Percentiles rank a stretch among this genome's conserved stretches.
Conservation (phyloP, 2,888 invertebrate genomes). For the Dyspetes luteomarginatus region DNA sequence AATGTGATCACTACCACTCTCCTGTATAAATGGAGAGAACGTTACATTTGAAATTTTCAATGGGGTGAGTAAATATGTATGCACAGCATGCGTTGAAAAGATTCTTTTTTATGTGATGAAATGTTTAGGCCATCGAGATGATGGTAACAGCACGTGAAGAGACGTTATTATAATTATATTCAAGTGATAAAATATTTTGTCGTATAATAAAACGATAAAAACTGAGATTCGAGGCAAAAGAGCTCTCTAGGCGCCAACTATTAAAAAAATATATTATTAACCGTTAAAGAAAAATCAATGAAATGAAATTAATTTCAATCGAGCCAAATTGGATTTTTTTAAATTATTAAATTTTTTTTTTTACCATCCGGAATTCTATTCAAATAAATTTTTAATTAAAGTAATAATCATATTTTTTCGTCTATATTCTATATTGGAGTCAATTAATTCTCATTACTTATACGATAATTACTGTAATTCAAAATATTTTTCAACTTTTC, state of each 20-base stretch:
- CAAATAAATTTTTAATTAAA: too few species aligned
- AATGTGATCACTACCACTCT: slow-evolving; percentile 13
- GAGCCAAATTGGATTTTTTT: too few species aligned
- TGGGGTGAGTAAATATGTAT: not conserved
- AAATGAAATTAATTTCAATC: not conserved
- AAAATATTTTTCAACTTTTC: too few species aligned
- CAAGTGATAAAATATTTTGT: not conserved
- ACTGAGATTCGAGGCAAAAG: not conserved
- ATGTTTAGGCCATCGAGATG: not conserved
- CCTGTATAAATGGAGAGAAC: not conserved
- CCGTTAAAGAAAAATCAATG: not conserved
- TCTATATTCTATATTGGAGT: too few species aligned
- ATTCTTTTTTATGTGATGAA: slow-evolving; percentile 13
- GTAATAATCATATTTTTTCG: too few species aligned
- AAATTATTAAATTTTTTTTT: not conserved
- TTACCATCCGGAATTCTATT: too few species aligned
- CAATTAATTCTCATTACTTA: too few species aligned
- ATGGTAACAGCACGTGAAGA: slow-evolving; percentile 10
- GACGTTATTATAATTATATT: slow-evolving; percentile 16
- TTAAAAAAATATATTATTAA: not conserved
- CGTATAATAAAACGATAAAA: not conserved
- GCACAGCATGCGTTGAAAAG: slow-evolving; percentile 35
- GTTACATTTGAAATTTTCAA: slow-evolving; percentile 36
- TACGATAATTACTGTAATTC: too few species aligned
- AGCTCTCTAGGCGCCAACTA: not conserved